Percentiles rank a stretch among this genome's conserved stretches.
Evolutionary conservation across 1,140 invertebrate genomes (phyloP).

Genomic region (Drosophila sechellia): DNA sequence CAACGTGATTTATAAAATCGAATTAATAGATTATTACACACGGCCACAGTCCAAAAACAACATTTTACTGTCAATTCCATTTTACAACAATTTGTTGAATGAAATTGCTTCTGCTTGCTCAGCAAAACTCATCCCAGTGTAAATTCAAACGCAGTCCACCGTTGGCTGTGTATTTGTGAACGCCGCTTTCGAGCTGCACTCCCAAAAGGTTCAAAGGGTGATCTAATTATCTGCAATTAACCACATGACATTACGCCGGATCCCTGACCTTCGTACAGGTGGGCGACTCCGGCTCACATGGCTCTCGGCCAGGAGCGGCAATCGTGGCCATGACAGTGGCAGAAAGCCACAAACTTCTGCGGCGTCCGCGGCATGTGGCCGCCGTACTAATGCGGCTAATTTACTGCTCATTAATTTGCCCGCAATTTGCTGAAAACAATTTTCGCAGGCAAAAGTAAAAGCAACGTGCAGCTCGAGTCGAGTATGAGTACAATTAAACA

Average conservation of each 20-base stretch:
- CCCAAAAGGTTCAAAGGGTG: conserved; percentile 43
- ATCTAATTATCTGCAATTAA: conserved; percentile 45
- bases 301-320: background rate
- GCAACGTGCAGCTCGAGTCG: conserved; percentile 51
- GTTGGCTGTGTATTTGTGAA: conserved; percentile 24
- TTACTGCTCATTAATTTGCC: conserved; percentile 80
- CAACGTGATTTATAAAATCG: too few species aligned
- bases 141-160: background rate
- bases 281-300: background rate
- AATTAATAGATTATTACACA: too few species aligned
- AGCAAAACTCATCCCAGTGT: conserved; percentile 31
- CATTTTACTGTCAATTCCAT: too few species aligned
- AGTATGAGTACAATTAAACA: conserved; percentile 59
- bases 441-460: conserved; percentile 77
- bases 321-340: conserved; percentile 4
- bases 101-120: background rate
- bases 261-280: conserved; percentile 8
- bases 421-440: conserved; percentile 73
- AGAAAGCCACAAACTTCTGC: conserved; percentile 28
- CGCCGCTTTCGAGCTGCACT: conserved; percentile 21
- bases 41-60: too few species aligned
- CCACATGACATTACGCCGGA: conserved; percentile 31
- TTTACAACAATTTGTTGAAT: too few species aligned
- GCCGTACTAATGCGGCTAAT: conserved; percentile 74
- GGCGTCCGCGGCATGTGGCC: conserved; percentile 32